phyloP scores from a whole-genome alignment of 2,797 vertebrate genomes.

The Lithobates sylvaticus region DNA sequence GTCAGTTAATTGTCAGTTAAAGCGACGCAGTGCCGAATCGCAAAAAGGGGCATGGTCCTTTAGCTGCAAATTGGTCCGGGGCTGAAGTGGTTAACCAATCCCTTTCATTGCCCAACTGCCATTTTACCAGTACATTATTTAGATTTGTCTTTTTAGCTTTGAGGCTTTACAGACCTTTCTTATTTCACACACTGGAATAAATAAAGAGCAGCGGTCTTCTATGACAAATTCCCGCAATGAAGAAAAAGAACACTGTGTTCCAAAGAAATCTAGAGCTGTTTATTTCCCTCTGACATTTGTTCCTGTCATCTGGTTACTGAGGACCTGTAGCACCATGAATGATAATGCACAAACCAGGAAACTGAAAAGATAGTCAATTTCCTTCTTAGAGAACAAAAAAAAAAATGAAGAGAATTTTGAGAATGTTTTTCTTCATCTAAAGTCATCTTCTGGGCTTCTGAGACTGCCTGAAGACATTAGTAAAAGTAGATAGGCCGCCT shows the following conservation, averaged over 20 bases:
- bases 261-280: neutral
- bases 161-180: neutral
- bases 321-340: neutral
- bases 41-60: too few species aligned
- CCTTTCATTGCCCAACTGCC: too few species aligned
- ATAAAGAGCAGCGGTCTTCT: neutral
- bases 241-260: neutral
- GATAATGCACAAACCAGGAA: accelerated
- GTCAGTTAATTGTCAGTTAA: too few species aligned
- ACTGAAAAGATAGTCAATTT: slow-evolving; percentile 21
- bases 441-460: slow-evolving; percentile 67
- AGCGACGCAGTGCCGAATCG: too few species aligned
- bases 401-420: slow-evolving; percentile 69
- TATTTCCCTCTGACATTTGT: neutral
- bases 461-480: slow-evolving; percentile 64
- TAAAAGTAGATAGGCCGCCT: slow-evolving; percentile 62
- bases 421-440: slow-evolving; percentile 70
- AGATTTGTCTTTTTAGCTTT: neutral
- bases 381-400: slow-evolving; percentile 61
- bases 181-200: neutral
- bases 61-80: too few species aligned
- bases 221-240: neutral
- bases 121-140: neutral
- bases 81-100: too few species aligned
- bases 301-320: neutral